Percentiles rank a stretch among this genome's conserved stretches.
phyloP scores from a whole-genome alignment of 2,888 invertebrate species.

The Hyposoter dolosus region DNA sequence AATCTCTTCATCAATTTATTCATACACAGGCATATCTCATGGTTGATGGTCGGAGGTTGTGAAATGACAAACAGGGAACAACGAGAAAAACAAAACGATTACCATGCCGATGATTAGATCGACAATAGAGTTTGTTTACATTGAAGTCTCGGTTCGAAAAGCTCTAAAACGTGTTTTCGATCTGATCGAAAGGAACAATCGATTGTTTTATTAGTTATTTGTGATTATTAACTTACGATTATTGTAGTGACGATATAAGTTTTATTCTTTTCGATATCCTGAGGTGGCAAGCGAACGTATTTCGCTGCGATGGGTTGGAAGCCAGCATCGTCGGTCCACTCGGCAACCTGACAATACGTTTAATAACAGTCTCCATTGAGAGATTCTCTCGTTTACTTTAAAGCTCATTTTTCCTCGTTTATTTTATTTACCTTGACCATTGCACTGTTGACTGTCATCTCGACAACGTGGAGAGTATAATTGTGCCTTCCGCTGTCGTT shows the following conservation, averaged over 20 bases:
- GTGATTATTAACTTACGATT: constrained; percentile 86
- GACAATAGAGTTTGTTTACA: neutral
- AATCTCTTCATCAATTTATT: constrained; percentile 59
- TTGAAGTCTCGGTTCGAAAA: neutral
- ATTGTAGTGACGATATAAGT: constrained; percentile 95
- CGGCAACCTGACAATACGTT: constrained; percentile 88
- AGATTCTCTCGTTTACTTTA: constrained; percentile 4
- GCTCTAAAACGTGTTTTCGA: neutral
- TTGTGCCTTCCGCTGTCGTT: constrained; percentile 95
- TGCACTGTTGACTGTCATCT: constrained; percentile 97
- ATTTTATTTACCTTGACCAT: constrained; percentile 91
- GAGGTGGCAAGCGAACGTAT: constrained; percentile 90
- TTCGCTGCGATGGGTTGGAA: constrained; percentile 91
- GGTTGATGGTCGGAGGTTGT: neutral
- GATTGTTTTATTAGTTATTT: constrained; percentile 1
- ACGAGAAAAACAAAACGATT: neutral
- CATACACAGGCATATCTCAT: constrained; percentile 47
- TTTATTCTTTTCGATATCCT: constrained; percentile 92
- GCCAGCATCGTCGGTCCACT: constrained; percentile 94
- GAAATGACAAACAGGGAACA: neutral
- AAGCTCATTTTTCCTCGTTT: constrained; percentile 8
- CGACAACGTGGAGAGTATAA: constrained; percentile 95
- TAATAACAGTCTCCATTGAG: constrained; percentile 1
- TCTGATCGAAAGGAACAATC: neutral
- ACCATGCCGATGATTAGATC: neutral